Evolutionary conservation across 1,140 invertebrate species (phyloP), one percentile per base, ranked within the genome.

Genomic region (Charaxes varanes): DNA sequence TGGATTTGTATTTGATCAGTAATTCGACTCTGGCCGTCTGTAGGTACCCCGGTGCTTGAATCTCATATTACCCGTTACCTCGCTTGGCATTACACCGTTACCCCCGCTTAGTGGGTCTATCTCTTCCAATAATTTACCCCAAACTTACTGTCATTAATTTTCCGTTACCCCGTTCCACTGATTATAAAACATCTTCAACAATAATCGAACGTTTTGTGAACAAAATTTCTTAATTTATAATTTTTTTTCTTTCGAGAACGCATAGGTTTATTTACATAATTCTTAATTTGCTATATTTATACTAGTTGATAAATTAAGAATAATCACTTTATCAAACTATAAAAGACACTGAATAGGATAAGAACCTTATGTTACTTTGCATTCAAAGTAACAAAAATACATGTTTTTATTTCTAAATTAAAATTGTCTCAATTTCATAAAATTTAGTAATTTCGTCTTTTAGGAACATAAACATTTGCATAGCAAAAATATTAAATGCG

Each of bases 1-100:
- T n/a, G 10, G 21, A 8, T 23, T 23, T n/a, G 21, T 4, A 7
- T 31, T 26, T 16, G 14, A 35, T 30, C 36, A 21, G 15, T 22
- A 27, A 17, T 27, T 14, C 12, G 17, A 26, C 7, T 26, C 24
- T 16, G 33, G 17, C 32, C 11, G 21, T 44, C 41, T 36, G 35
- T 51, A 51, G 41, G 48, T 51, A 40, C 27, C 41, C 47, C 41
- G 51, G 55, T 50, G 54, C 54, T 58, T 57, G 33, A 31, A 32
- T 45, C 47, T 47, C 46, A 30, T 53, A 10, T 10, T 31, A 35
- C 26, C 45, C 33, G 16, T 31, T 26, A 36, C 28, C 30, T 34
- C 16, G 46, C 46, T 49, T 49, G 19, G 44, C 44, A 35, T 22
- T 27, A 27, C 32, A 38, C 38, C 24, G 23, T 26, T 12, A 26